Evolutionary conservation across 2,888 invertebrate genomes (phyloP), one percentile per base, ranked within the genome.

Genomic region (Orchestes rusci): DNA sequence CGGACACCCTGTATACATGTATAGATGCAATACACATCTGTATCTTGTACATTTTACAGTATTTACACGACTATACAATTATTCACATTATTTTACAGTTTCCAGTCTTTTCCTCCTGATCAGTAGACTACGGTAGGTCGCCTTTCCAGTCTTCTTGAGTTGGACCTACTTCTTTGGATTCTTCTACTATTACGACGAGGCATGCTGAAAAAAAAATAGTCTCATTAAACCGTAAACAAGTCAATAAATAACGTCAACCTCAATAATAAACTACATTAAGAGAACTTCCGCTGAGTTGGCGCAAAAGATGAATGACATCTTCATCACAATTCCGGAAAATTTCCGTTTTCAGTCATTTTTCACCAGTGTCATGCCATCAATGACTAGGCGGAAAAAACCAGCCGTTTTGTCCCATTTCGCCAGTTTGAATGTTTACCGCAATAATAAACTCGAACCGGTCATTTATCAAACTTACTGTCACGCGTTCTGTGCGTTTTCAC

Each of bases 131-230:
- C 10, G 3, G 45, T 45, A 12, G 49, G 45, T 30, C 45, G 41
- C n/a, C 23, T 29, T 23, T 49, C 49, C 13, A 7, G 32, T 28
- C 35, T 42, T 13, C 45, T 41, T 17, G 43, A 37, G 16, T 43
- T 50, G 27, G 41, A 49, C 10, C 30, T 42, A 36, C 45, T 43
- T 33, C 52, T 51, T 38, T 53, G 53, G 45, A 53, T 49, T n/a
- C 49, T 43, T 39, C 54, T 49, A 43, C 45, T 56, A 51, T 50
- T 58, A 56, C 49, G 56, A 54, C 55, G 57, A 51, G 55, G 55
- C 58, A 59, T 58, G 56, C 65, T 65, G 63, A 44, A 62, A 64
- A 45, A 56, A 53, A 54, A 54, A 55, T 54, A 52, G 43, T 13
- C 41, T n/a, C n/a, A n/a, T n/a, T n/a, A n/a, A n/a, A n/a, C n/a